phyloP scores from a whole-genome alignment of 2,797 vertebrate genomes.

The Sebastes iracundus region DNA sequence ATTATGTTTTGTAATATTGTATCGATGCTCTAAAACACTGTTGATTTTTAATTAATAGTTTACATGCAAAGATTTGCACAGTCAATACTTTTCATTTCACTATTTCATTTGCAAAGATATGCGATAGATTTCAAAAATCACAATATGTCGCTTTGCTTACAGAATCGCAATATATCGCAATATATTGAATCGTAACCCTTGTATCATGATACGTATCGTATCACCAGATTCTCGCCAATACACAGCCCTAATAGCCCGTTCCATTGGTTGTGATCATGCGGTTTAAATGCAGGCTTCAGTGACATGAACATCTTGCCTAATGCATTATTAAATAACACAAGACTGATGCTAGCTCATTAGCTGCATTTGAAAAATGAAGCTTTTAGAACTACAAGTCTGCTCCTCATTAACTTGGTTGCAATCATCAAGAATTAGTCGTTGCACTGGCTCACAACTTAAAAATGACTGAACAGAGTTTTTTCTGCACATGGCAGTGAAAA shows the following conservation, averaged over 20 bases:
- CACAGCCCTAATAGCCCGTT: not conserved
- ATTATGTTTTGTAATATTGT: too few relatives aligned
- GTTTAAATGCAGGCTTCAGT: not conserved
- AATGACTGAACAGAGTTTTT: conserved; percentile 43
- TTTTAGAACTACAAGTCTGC: conserved; percentile 6
- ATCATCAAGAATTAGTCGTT: conserved; percentile 18
- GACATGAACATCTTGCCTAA: not conserved
- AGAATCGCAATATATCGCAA: too few relatives aligned
- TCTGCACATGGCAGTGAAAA: conserved; percentile 45
- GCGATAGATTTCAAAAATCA: too few relatives aligned
- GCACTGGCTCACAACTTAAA: conserved; percentile 30
- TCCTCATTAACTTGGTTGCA: conserved; percentile 19
- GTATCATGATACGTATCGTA: too few relatives aligned
- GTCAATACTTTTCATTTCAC: too few relatives aligned
- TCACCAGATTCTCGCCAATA: too few relatives aligned
- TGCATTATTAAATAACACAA: not conserved
- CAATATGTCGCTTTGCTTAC: too few relatives aligned
- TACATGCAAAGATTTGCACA: too few relatives aligned
- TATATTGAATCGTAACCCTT: too few relatives aligned
- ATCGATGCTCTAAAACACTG: too few relatives aligned
- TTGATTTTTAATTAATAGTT: too few relatives aligned
- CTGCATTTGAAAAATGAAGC: not conserved
- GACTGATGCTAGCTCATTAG: not conserved
- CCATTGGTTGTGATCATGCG: not conserved
- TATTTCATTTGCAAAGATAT: too few relatives aligned